Base-by-base conservation (phyloP, 2,113 vertebrate species). In the Struthio camelus region DNA sequence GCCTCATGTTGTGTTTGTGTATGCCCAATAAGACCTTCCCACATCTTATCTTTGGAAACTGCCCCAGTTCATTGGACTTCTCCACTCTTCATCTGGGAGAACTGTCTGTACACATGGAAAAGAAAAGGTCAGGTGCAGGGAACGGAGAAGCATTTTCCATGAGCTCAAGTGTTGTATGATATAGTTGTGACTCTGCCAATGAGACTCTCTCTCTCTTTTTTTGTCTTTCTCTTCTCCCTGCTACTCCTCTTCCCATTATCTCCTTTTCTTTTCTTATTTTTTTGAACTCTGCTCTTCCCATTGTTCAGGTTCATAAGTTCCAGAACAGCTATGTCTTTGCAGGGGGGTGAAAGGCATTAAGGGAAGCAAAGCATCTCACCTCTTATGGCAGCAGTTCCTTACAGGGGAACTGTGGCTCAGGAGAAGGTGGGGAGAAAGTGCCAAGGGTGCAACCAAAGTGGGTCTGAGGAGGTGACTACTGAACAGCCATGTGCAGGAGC, bases 181-280 rank as follows among this genome's bases (percentile, higher is more conserved):
- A 87, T 79, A 87, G 85, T 96, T 91, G 97, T 98, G 96, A 96
- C 96, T 95, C 91, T 36, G 66, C 46, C 97, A 97, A 83, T 96
- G 61, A n/a, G 88, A 95, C 90, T 94, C 80, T 95, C 89, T 73
- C 94, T 83, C 32, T 72, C 80, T 72, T 77, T 73, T 80, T 87
- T 62, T 62, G 75, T 95, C 95, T 76, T 87, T 94, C 93, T 93
- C 85, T 83, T 94, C 94, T 78, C 83, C 94, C 82, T 92, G 85
- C 76, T 94, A 54, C 18, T 93, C 36, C 59, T 93, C 44, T 85
- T 91, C 89, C 79, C 17, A 0, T 50, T 80, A 76, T 85, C 72
- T 93, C 92, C 92, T 66, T 93, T 87, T 59, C 38, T 82, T 73
- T 67, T 93, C 71, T 53, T 28, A 32, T 36, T 50, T 30, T 27